Percentiles rank a stretch among this genome's conserved stretches.
Conservation (phyloP, 2,797 vertebrate species). For the Hoplostethus atlanticus region DNA sequence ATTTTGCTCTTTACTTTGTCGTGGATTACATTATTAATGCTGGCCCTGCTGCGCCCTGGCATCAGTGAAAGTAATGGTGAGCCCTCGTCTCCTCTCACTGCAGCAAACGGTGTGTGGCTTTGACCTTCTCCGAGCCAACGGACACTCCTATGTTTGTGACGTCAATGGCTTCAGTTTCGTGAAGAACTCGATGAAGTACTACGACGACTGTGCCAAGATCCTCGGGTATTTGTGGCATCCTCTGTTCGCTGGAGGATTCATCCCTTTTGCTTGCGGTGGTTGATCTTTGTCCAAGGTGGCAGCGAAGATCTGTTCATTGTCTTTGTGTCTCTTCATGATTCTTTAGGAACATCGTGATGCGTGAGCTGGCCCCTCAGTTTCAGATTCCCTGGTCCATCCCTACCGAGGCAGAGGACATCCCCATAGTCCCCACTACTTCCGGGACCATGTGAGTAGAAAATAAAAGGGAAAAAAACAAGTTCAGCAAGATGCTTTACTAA, state of each 20-base stretch:
- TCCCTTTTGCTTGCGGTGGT: not conserved
- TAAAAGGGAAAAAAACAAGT: not conserved
- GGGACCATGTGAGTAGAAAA: conserved; percentile 93
- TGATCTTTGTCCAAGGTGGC: not conserved
- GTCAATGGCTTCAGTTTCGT: conserved; percentile 99
- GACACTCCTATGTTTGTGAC: conserved; percentile 97
- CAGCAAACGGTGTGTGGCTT: conserved; percentile 99
- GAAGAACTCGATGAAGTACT: conserved; percentile 99
- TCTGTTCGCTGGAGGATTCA: not conserved
- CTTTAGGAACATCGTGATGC: conserved; percentile 96
- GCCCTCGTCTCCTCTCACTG: conserved; percentile 8
- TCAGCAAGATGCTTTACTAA: not conserved
- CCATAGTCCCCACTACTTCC: conserved; percentile 98
- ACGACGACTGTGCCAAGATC: conserved; percentile 99
- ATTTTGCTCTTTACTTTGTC: not conserved
- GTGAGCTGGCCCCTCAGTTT: conserved; percentile 97
- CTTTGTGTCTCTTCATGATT: not conserved
- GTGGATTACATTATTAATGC: not conserved
- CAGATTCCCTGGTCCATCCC: conserved; percentile 99
- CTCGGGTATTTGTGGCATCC: conserved; percentile 87
- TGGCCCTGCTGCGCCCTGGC: too few relatives aligned
- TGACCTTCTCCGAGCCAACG: conserved; percentile 96
- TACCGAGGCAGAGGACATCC: conserved; percentile 98
- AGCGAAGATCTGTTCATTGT: not conserved
- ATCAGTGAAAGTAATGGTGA: not conserved